Evolutionary conservation across 2,113 vertebrate genomes (phyloP), one percentile per base, ranked within the genome.

Genomic region (Megaptera novaeangliae): DNA sequence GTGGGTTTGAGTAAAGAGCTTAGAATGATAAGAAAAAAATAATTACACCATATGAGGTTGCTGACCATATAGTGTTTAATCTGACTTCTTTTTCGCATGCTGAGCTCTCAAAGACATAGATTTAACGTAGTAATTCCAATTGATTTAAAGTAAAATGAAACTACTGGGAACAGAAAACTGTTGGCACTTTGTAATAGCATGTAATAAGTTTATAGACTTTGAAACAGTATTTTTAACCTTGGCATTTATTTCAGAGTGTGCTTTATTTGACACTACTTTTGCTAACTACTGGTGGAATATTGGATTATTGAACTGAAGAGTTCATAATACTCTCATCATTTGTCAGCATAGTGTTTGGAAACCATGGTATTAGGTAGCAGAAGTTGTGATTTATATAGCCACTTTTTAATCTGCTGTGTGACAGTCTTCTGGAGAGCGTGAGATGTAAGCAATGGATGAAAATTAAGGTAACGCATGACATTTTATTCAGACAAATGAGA

Each of bases 231-330:
- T 96, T 97, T 93, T 94, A 96, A 92, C 72, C 63, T 91, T 64
- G 88, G 85, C 95, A 57, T 75, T 92, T 96, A 88, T 95, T 97
- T 97, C 78, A 68, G 91, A 92, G 87, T 75, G 94, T 90, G 95
- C 97, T 96, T 96, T 92, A 91, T 96, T 97, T 97, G 95, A 93
- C 88, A 95, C 86, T 64, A 52, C 57, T 97, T 94, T 97, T 95
- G 55, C 83, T 98, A 96, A 94, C 68, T 92, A 78, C 84, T 64
- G 75, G 39, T 11, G 88, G 88, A 91, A 92, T 74, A 95, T 94
- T 93, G 93, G 74, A 77, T 80, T 89, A 97, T 90, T 96, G 96
- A 96, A 89, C 36, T 88, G 96, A 92, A 3, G 29, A 88, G 63
- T 96, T 98, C 66, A 61, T 69, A 72, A 68, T 93, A n/a, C 57